phyloP scores from a whole-genome alignment of 2,888 invertebrate genomes.

The Drosophila peninsularis region DNA sequence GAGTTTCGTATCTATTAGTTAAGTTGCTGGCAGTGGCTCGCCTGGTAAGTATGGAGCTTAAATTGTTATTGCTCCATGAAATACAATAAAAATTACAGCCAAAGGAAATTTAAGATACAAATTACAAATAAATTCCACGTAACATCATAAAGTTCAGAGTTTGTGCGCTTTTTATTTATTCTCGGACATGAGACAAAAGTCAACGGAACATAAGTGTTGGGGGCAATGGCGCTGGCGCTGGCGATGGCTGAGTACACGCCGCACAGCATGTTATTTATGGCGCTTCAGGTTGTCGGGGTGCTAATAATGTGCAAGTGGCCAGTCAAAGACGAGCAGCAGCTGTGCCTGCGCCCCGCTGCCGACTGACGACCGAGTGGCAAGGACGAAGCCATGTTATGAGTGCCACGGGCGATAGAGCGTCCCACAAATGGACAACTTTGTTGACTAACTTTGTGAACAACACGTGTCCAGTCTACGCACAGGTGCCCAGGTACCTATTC shows the following conservation, averaged over 20 bases:
- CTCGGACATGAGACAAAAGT: constrained; percentile 46
- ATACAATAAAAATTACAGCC: constrained; percentile 22
- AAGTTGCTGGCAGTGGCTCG: background rate
- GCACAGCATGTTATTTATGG: constrained; percentile 73
- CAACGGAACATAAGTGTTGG: constrained; percentile 34
- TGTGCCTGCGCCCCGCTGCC: constrained; percentile 11
- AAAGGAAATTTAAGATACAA: constrained; percentile 43
- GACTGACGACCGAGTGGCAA: background rate
- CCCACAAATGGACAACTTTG: constrained; percentile 64
- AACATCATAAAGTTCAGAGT: constrained; percentile 33
- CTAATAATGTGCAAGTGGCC: constrained; percentile 71
- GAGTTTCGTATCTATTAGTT: constrained; percentile 8
- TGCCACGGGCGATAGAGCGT: constrained; percentile 33
- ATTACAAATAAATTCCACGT: constrained; percentile 48
- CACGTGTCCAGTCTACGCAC: constrained; percentile 61
- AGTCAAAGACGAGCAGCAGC: constrained; percentile 30
- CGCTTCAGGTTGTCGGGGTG: constrained; percentile 69
- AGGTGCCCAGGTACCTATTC: constrained; percentile 63
- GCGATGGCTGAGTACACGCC: constrained; percentile 37
- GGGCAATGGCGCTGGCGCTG: constrained; percentile 30
- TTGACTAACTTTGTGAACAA: constrained; percentile 69
- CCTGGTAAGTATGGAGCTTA: background rate
- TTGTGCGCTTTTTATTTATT: constrained; percentile 35
- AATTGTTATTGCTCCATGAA: constrained; percentile 4
- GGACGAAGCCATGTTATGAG: constrained; percentile 32